phyloP scores from a whole-genome alignment of 2,888 invertebrate species.

The Elgonia sp. region DNA sequence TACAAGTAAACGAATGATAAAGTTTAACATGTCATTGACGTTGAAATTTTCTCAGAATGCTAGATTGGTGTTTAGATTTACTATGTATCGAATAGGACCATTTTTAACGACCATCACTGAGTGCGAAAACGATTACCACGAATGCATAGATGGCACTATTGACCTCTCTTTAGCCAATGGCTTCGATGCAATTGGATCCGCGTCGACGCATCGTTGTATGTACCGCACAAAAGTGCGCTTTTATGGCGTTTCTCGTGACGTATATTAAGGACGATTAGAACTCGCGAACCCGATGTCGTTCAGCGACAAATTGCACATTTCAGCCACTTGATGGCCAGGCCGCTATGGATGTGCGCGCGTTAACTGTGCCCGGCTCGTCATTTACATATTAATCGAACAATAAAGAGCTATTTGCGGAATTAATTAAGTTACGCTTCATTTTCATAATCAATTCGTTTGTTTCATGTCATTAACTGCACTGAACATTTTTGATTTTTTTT shows the following conservation, averaged over 20 bases:
- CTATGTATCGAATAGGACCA: constrained; percentile 54
- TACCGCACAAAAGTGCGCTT: constrained; percentile 51
- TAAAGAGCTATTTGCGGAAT: constrained; percentile 57
- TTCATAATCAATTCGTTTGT: constrained; percentile 54
- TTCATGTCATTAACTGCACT: constrained; percentile 13
- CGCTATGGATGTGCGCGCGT: constrained; percentile 33
- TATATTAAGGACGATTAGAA: constrained; percentile 63
- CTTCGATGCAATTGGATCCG: constrained; percentile 79
- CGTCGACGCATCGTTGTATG: constrained; percentile 24
- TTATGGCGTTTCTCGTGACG: constrained; percentile 57
- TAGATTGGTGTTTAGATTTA: constrained; percentile 55
- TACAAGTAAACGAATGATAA: constrained; percentile 55
- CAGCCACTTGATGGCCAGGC: constrained; percentile 58
- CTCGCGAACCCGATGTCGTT: constrained; percentile 50
- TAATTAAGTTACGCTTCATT: constrained; percentile 50
- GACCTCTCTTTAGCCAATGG: constrained; percentile 82
- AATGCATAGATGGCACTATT: constrained; percentile 81
- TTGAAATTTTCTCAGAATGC: constrained; percentile 28
- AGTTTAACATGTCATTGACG: constrained; percentile 19
- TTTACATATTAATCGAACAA: constrained; percentile 70
- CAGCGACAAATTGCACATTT: constrained; percentile 67
- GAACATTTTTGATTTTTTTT: background rate
- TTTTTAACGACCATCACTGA: constrained; percentile 59
- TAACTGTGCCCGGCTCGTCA: constrained; percentile 52
- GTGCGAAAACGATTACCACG: constrained; percentile 81